phyloP scores from a whole-genome alignment of 2,888 invertebrate genomes.

The Sepiola atlantica region DNA sequence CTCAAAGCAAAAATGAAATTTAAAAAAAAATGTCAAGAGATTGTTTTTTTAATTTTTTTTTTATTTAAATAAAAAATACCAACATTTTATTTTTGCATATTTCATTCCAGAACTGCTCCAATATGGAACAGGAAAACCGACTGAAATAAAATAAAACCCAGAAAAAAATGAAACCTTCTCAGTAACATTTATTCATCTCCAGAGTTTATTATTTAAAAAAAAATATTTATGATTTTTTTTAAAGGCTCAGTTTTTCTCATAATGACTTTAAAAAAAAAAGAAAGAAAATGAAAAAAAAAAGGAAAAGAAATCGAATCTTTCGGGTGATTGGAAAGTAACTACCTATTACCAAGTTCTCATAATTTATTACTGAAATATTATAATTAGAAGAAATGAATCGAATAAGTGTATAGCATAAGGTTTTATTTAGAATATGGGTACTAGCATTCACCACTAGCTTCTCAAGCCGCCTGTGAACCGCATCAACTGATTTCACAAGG shows the following conservation, averaged over 20 bases:
- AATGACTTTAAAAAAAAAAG: neutral
- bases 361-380: no score
- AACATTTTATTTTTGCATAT: neutral
- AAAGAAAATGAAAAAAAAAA: neutral
- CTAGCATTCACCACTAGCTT: no score
- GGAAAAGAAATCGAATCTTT: no score
- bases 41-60: neutral
- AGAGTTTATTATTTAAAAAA: neutral
- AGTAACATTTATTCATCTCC: neutral
- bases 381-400: no score
- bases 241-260: neutral
- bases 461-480: no score
- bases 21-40: neutral
- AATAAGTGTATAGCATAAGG: no score
- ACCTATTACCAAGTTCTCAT: no score
- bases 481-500: no score
- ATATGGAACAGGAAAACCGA: neutral
- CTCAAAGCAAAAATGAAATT: neutral
- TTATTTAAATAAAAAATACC: neutral
- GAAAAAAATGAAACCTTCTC: neutral
- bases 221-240: neutral
- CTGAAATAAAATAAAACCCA: neutral
- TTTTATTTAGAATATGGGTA: no score
- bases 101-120: neutral
- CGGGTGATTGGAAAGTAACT: no score